Evolutionary conservation across 2,113 vertebrate genomes (phyloP).

Genomic region (Pardalotus punctatus): DNA sequence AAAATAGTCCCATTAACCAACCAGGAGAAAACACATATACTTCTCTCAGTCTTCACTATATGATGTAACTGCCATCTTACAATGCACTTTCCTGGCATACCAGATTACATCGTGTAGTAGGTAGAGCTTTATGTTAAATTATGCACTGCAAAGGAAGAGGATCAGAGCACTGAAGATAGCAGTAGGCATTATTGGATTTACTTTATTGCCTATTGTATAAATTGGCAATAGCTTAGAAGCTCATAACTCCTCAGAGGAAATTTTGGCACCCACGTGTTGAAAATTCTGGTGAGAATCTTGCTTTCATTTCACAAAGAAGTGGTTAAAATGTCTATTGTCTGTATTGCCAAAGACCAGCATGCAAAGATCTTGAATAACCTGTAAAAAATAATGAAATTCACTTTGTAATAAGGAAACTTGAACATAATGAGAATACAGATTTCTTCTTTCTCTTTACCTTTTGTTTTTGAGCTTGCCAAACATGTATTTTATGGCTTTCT

Average conservation of each 20-base stretch:
- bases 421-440: not conserved
- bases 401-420: not conserved
- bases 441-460: not conserved
- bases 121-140: constrained; percentile 23
- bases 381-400: not conserved
- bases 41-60: not conserved
- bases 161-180: not conserved
- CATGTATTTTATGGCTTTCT: not conserved
- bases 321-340: not conserved
- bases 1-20: not conserved
- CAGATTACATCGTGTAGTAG: not conserved
- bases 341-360: not conserved
- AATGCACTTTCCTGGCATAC: not conserved
- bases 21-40: not conserved
- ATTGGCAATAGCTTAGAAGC: not conserved
- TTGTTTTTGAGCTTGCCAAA: not conserved
- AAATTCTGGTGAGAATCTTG: not conserved
- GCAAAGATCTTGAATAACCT: not conserved
- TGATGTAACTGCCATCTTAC: not conserved
- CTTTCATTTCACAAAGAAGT: not conserved
- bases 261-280: not conserved
- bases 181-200: constrained; percentile 21
- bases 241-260: not conserved
- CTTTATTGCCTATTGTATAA: constrained; percentile 11
- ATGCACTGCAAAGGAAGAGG: constrained; percentile 4